Percentiles rank a stretch among this genome's conserved stretches.
phyloP scores from a whole-genome alignment of 2,888 invertebrate genomes.

The Strigamia transsilvanica region DNA sequence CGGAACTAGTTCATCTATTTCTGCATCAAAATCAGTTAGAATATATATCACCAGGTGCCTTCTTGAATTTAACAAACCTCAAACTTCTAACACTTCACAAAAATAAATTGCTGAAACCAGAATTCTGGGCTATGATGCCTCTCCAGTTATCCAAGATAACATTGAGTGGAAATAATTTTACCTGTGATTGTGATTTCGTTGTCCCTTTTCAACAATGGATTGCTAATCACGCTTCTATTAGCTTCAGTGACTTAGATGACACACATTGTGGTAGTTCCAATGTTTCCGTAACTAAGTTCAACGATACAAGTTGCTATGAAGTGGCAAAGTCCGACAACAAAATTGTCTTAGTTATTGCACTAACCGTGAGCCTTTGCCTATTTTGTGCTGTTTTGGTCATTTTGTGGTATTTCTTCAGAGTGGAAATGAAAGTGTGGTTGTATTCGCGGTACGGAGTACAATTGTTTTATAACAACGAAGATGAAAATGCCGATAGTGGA shows the following conservation, averaged over 20 bases:
- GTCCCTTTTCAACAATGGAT: background rate
- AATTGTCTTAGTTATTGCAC: background rate
- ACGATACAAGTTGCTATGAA: background rate
- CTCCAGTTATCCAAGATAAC: background rate
- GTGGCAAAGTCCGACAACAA: background rate
- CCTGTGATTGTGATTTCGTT: background rate
- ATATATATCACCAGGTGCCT: background rate
- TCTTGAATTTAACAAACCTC: background rate
- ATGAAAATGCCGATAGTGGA: slow-evolving; percentile 69
- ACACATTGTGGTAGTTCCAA: too few relatives aligned
- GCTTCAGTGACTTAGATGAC: background rate
- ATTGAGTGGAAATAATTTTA: background rate
- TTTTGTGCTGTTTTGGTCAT: background rate
- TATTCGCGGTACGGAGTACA: slow-evolving; percentile 68
- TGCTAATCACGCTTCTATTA: background rate
- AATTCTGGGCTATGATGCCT: background rate
- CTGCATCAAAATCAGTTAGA: slow-evolving; percentile 12
- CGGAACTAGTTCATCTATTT: background rate
- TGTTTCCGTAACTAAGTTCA: background rate
- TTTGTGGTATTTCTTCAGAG: background rate
- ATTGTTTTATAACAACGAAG: slow-evolving; percentile 55
- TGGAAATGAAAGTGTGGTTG: slow-evolving; percentile 70
- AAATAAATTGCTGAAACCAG: background rate
- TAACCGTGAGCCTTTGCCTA: background rate
- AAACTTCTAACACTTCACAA: background rate